A percentile compares a stretch with the other conserved stretches of the same genome.
Evolutionary conservation across 2,797 vertebrate species (phyloP).

Genomic region (Clarias platycephalus): DNA sequence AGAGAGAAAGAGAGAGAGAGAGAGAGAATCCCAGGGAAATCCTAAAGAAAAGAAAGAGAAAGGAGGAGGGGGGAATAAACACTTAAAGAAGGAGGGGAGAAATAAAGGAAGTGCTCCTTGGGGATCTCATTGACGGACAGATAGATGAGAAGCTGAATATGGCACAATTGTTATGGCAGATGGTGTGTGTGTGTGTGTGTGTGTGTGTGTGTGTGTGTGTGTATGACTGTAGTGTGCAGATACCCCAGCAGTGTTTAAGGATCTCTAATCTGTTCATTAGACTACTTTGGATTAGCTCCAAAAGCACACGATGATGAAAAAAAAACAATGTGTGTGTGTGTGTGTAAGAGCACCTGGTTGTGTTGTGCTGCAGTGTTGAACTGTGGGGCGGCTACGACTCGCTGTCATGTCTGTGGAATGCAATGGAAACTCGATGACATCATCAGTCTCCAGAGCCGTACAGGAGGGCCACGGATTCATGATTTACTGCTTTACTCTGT

Average conservation of each 20-base stretch:
- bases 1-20: neutral
- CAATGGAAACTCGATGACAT: slow-evolving; percentile 71
- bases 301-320: neutral
- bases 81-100: slow-evolving; percentile 46
- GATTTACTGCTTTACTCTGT: slow-evolving; percentile 20
- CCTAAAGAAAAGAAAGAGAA: slow-evolving; percentile 1
- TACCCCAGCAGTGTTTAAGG: neutral
- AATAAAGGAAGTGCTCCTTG: slow-evolving; percentile 50
- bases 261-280: slow-evolving; percentile 14
- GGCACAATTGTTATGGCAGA: slow-evolving; percentile 52
- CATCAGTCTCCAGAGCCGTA: slow-evolving; percentile 60
- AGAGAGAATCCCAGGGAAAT: slow-evolving; percentile 10
- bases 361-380: neutral
- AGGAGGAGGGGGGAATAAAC: slow-evolving; percentile 19
- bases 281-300: neutral
- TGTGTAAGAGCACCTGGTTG: slow-evolving; percentile 5
- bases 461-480: slow-evolving; percentile 49
- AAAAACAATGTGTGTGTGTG: neutral
- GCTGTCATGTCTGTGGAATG: slow-evolving; percentile 74
- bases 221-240: neutral
- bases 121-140: slow-evolving; percentile 58
- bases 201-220: neutral
- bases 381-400: slow-evolving; percentile 6
- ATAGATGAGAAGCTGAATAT: slow-evolving; percentile 54
- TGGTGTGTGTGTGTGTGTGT: slow-evolving; percentile 11